Evolutionary conservation across 2,797 vertebrate genomes (phyloP), one percentile per base, ranked within the genome.

Genomic region (Arvicola amphibius): DNA sequence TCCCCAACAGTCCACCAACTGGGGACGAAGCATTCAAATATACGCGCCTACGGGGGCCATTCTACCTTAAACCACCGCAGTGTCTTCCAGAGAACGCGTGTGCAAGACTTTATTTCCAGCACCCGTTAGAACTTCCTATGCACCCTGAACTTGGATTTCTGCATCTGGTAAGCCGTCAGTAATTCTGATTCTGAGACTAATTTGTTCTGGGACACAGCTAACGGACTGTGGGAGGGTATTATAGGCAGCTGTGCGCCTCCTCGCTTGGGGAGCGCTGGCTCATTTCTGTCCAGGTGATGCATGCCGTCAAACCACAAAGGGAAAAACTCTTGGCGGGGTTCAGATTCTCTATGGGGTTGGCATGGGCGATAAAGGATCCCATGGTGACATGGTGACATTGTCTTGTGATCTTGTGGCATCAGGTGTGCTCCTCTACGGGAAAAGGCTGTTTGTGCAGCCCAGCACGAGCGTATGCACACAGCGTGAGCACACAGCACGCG

Each of bases 401-500:
- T 48, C 29, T 81, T 87, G 51, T 61, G 48, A 21, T 37, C 5
- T n/a, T 37, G 61, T n/a, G 2, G 25, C n/a, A 13, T 83, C 59
- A 67, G 0, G 9, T 9, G n/a, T 6, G 17, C 27, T 48, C 13
- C 74, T 88, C 10, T 17, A 46, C n/a, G 59, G 89, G 78, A 53
- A 53, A 69, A 61, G 51, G 16, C 37, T 4, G 16, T 46, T 6
- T 59, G 71, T 9, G 43, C 34, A 46, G n/a, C 40, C 6, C 14
- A 29, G 40, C 43, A 3, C 46, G 21, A 40, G 40, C 16, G 71
- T 4, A 6, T 40, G 27, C 2, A 40, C 32, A 29, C 4, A 59
- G 2, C 17, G 25, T 37, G 46, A 12, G 5, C 6, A n/a, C 32
- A 19, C 1, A 34, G 0, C 16, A 11, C 5, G 43, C 0, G 1